Evolutionary conservation across 37 sponge, comb jelly and placozoan genomes (phyloP), one percentile per base, ranked within the genome.

Genomic region (Beroe ovata): DNA sequence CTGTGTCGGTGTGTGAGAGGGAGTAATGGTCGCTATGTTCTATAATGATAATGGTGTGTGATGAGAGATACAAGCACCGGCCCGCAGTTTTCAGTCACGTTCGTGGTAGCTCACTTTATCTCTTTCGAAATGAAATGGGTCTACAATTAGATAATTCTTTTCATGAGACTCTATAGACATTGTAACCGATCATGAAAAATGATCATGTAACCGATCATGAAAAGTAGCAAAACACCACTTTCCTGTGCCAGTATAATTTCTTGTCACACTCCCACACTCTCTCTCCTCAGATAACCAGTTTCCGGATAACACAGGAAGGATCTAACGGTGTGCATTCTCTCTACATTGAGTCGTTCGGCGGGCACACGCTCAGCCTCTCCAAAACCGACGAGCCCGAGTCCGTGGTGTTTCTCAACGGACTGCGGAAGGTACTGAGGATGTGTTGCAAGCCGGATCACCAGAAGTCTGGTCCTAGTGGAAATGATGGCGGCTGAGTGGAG

Each of bases 361-460:
- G 84, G 25, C 84, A 35, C 22, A 42, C 1, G 8, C 47, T 77
- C 1, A 42, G 1, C 41, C 84, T 77, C 84, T 19, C 42, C 47
- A 77, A 77, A 40, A 77, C 84, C 25, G 47, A 77, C 4, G 11
- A 36, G 54, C 47, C 84, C 21, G 84, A 77, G 41, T 36, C 47
- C 1, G 84, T 77, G 8, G 54, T 42, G 28, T 42, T 77, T 16
- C 84, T 77, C 28, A 42, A 39, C 84, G 84, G 84, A 0, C 54
- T 77, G 0, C 21, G 84, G 8, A 77, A 77, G 38, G 84, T 29
- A n/a, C 84, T 77, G 14, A 38, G 84, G 28, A 77, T 77, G 84
- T 77, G 54, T 40, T 30, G 54, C n/a, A 77, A 77, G n/a, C 84
- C 84, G 0, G 54, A 42, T 39, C 84, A 77, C 38, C 84, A 77